Base-by-base conservation (phyloP, 92 coral and sea anemone genomes). In the Bergia sp. region DNA sequence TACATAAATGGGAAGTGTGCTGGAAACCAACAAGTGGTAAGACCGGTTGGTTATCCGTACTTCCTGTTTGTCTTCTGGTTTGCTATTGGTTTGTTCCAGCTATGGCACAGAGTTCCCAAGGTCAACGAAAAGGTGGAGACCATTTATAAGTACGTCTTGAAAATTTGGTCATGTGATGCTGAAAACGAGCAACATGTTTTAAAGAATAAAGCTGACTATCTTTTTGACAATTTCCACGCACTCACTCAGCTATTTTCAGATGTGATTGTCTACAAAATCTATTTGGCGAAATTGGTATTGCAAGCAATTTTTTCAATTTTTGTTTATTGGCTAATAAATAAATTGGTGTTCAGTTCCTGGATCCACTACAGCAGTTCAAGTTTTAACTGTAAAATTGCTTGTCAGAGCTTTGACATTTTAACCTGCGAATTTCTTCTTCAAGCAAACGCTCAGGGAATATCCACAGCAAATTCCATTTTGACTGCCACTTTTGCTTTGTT, bases 261-360 rank as follows among this genome's bases (percentile, higher is more conserved):
- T 42, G 23, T 58, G 1, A 6, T 77, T 44, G 37, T 77, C 37
- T 77, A 77, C 81, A 77, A 77, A 77, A 77, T 58, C 13, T 77
- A 77, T 44, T 23, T 77, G 81, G 81, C 55, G 44, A 77, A 77
- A 77, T 39, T 77, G 55, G 58, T 23, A 12, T 20, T 77, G 55
- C 81, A 77, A 77, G 81, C 58, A 44, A 77, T 77, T 18, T 42
- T 77, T 9, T 77, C 81, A 40, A 37, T 29, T 77, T 39, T 44
- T 77, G 57, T 77, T 44, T 77, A 77, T 77, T 77, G 81, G 81
- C 37, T n/a, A 42, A 44, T 77, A 77, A 21, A 77, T 29, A 16
- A 3, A 77, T 21, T 42, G 5, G 18, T 77, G 36, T 77, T 77
- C 38, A 77, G 58, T 1, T 44, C 38, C 5, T 77, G 81, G 81